phyloP scores from a whole-genome alignment of 92 coral and sea anemone species.

The Galaxea fascicularis region DNA sequence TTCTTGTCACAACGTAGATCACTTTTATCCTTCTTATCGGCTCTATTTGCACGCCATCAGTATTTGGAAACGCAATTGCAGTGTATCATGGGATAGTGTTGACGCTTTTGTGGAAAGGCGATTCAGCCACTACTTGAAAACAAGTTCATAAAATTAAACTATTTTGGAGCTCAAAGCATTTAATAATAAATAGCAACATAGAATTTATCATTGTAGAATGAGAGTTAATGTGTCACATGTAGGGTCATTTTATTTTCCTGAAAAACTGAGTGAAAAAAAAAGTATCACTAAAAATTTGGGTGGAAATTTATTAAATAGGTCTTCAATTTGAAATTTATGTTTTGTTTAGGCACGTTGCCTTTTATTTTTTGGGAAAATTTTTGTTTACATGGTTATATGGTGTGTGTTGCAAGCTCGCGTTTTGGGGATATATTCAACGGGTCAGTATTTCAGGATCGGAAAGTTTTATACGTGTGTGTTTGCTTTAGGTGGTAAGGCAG shows the following conservation, averaged over 20 bases:
- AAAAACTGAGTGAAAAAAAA: background rate
- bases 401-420: background rate
- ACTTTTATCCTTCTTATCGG: constrained; percentile 17
- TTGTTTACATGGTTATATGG: constrained; percentile 2
- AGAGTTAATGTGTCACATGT: constrained; percentile 4
- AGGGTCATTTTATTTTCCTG: constrained; percentile 33
- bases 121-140: background rate
- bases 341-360: background rate
- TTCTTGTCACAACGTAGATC: background rate
- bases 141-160: constrained; percentile 9
- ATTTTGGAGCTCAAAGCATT: constrained; percentile 25
- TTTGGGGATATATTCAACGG: background rate
- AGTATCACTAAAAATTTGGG: background rate
- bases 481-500: background rate
- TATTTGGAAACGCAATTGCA: constrained; percentile 15
- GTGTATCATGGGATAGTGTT: background rate
- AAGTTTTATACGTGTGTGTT: constrained; percentile 9
- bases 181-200: background rate
- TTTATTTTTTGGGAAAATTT: constrained; percentile 24
- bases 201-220: constrained; percentile 48
- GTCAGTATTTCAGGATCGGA: background rate
- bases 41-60: background rate
- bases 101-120: background rate
- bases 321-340: background rate
- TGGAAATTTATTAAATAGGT: background rate